A percentile compares a stretch with the other conserved stretches of the same genome.
These are phyloP conservation scores for Erpobdella octoculata DNA, from an alignment of 2,888 invertebrate species.

Conservation along the genomic window DNA sequence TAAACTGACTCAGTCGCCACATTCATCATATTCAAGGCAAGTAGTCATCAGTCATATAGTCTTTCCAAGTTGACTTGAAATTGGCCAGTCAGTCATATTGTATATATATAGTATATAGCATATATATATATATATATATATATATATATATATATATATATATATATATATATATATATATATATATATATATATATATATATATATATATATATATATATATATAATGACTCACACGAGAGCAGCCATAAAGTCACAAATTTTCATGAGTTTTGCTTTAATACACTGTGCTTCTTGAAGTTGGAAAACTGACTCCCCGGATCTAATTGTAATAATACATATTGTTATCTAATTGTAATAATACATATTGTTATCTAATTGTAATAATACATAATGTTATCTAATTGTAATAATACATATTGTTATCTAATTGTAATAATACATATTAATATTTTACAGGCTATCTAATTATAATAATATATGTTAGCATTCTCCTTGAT, in stretches of 20 bases:
- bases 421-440: constrained; percentile 6
- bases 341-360: background rate
- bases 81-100: too few species aligned
- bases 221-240: background rate
- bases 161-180: too few species aligned
- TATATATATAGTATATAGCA: too few species aligned
- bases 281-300: background rate
- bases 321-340: background rate
- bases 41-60: too few species aligned
- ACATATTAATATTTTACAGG: too few species aligned
- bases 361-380: constrained; percentile 2
- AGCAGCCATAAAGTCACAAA: constrained; percentile 1
- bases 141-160: too few species aligned
- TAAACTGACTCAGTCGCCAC: too few species aligned
- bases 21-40: too few species aligned
- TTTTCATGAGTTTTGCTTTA: constrained; percentile 10
- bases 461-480: background rate
- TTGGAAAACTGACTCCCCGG: background rate
- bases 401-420: background rate
- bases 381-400: background rate
- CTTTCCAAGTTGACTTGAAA: too few species aligned
- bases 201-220: background rate
- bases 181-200: too few species aligned
- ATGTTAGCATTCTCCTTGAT: too few species aligned
- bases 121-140: too few species aligned